Percentiles rank a stretch among this genome's conserved stretches.
phyloP scores from a whole-genome alignment of 2,888 invertebrate species.

The Amblyteles armatorius region DNA sequence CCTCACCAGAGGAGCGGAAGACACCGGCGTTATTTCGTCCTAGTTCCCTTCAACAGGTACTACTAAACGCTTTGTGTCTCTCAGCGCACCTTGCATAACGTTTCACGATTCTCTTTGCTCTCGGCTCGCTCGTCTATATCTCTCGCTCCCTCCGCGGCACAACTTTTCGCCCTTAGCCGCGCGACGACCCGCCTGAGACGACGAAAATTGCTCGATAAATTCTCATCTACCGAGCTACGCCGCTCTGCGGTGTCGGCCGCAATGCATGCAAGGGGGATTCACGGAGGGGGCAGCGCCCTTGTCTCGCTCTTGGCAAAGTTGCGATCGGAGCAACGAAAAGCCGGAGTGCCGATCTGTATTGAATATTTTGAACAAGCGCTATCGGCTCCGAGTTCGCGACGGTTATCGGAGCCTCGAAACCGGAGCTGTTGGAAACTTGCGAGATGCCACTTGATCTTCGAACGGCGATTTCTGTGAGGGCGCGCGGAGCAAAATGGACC shows the following conservation, averaged over 20 bases:
- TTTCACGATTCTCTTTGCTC: conserved; percentile 40
- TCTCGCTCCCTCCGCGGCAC: background rate
- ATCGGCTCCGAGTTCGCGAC: background rate
- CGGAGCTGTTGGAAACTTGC: background rate
- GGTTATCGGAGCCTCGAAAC: background rate
- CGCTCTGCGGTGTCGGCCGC: conserved; percentile 1
- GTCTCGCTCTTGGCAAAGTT: background rate
- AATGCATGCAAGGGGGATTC: background rate
- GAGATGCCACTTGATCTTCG: background rate
- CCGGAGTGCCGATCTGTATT: background rate
- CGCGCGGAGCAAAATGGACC: too few species aligned
- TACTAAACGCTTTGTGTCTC: conserved; percentile 58
- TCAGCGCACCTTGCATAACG: conserved; percentile 29
- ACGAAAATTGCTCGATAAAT: conserved; percentile 66
- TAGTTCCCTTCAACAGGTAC: conserved; percentile 66
- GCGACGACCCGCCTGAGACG: conserved; percentile 59
- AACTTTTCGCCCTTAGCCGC: conserved; percentile 56
- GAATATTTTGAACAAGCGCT: background rate
- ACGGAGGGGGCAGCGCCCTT: background rate
- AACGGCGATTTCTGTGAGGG: too few species aligned
- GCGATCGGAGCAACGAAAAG: background rate
- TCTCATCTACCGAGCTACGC: conserved; percentile 45
- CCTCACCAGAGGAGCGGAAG: conserved; percentile 41
- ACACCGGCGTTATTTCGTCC: conserved; percentile 56
- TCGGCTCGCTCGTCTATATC: background rate